A percentile compares a stretch with the other conserved stretches of the same genome.
These are phyloP conservation scores for Colletes gigas DNA, from an alignment of 1,140 invertebrate species.

Conservation along the genomic window DNA sequence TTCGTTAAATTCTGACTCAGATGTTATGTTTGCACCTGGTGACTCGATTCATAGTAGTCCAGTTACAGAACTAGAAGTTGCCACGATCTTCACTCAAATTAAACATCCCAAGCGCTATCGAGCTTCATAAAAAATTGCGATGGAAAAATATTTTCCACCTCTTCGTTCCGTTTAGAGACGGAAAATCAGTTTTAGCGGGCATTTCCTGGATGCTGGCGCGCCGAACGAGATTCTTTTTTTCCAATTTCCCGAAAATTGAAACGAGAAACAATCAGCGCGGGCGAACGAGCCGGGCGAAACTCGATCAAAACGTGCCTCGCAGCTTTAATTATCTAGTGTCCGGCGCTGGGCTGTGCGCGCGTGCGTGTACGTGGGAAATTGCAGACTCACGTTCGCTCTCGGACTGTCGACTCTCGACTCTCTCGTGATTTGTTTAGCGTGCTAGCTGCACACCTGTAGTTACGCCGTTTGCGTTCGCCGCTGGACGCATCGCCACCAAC, in stretches of 20 bases:
- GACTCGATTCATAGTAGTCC: too few species aligned
- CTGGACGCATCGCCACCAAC: not conserved
- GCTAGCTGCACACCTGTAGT: constrained; percentile 43
- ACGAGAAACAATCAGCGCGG: constrained; percentile 60
- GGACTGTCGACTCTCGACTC: not conserved
- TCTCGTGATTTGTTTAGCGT: constrained; percentile 35
- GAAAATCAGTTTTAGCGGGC: constrained; percentile 40
- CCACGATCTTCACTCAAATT: too few species aligned
- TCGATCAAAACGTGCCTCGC: constrained; percentile 67
- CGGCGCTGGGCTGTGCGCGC: not conserved
- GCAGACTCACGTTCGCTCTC: constrained; percentile 14
- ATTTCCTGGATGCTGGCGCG: not conserved
- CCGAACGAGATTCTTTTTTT: constrained; percentile 46
- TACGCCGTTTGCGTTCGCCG: constrained; percentile 46
- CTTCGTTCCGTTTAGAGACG: not conserved
- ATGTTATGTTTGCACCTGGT: too few species aligned
- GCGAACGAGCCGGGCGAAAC: constrained; percentile 57
- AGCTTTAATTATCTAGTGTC: constrained; percentile 70
- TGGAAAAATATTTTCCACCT: too few species aligned
- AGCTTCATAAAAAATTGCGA: too few species aligned
- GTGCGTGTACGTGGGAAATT: constrained; percentile 36
- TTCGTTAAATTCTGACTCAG: too few species aligned
- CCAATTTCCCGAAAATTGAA: constrained; percentile 62
- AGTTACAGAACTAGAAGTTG: too few species aligned
- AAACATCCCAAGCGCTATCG: too few species aligned